Evolutionary conservation across 2,797 vertebrate genomes (phyloP), one percentile per base, ranked within the genome.

Genomic region (Caiman crocodilus): DNA sequence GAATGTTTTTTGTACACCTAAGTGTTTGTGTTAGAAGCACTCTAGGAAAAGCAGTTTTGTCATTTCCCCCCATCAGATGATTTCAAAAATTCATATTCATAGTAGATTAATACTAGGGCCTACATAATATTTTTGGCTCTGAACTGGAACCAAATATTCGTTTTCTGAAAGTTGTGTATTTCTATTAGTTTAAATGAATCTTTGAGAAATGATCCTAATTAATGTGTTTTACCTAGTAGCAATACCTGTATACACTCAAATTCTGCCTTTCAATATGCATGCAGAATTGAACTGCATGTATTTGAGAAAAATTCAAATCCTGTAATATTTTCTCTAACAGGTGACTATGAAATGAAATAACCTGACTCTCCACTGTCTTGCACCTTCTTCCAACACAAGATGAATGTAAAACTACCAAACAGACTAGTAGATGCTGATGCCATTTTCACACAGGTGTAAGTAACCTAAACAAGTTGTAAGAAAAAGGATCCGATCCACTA

Each of bases 1-100:
- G 7, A 84, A 80, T 12, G 21, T 57, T 58, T 85, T 90, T 89
- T 88, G 89, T 96, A 90, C 94, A 87, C 55, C 32, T 75, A 84
- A 76, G 9, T 61, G 60, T 12, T 84, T 77, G 7, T 26, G 9
- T 25, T 79, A 56, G 21, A 90, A 91, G 35, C 12, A 32, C 67
- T 64, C 12, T 60, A 57, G 64, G 80, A 93, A 50, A 90, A 64
- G 57, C n/a, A 89, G 20, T 21, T 61, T 90, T 63, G 78, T 92
- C 26, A 78, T 77, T 87, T 92, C 58, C 63, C 55, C 18, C n/a
- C 55, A 59, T 50, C 42, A 50, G 42, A 50, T 69, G 30, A 81
- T 84, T 85, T 35, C 42, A 35, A 71, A 23, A 12, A 30, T 71
- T 35, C 21, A 14, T 42, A 21, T 85, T 50, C 9, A 32, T 85